A percentile compares a stretch with the other conserved stretches of the same genome.
Conservation (phyloP, 2,888 invertebrate genomes). For the Agrotis exclamationis region DNA sequence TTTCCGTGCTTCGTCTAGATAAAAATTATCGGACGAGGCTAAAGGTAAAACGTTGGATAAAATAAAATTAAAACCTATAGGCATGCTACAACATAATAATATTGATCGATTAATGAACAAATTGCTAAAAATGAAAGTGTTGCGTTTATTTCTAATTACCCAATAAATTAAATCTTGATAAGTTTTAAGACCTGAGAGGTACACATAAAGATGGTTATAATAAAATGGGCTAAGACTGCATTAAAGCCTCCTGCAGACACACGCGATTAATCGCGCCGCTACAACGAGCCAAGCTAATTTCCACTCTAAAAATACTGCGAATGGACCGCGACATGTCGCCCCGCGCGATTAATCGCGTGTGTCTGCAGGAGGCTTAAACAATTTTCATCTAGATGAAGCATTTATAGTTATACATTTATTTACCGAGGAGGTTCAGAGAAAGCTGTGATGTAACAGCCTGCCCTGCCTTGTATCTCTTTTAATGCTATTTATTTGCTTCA, state of each 20-base stretch:
- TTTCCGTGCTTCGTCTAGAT: constrained; percentile 35
- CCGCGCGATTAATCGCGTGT: too few relatives aligned
- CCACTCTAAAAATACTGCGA: too few relatives aligned
- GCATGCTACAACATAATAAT: neutral
- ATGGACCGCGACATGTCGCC: too few relatives aligned
- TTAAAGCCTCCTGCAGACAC: too few relatives aligned
- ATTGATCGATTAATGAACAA: neutral
- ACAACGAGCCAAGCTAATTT: too few relatives aligned
- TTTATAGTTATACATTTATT: constrained; percentile 1
- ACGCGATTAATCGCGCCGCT: too few relatives aligned
- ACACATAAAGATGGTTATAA: neutral
- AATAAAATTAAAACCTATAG: neutral
- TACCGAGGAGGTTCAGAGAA: constrained; percentile 20
- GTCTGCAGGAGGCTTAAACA: too few relatives aligned
- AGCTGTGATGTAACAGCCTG: constrained; percentile 22
- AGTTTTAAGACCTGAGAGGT: too few relatives aligned
- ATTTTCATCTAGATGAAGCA: neutral
- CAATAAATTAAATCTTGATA: too few relatives aligned
- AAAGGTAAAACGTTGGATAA: constrained; percentile 5
- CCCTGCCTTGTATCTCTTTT: constrained; percentile 6
- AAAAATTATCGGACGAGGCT: neutral
- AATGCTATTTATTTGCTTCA: constrained; percentile 27
- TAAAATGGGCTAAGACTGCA: neutral
- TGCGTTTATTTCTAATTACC: too few relatives aligned
- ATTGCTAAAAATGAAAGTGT: too few relatives aligned